Percentiles rank a stretch among this genome's conserved stretches.
Conservation (phyloP, 37 sponge, comb jelly and placozoan genomes). For the Theonella swinhoei region DNA sequence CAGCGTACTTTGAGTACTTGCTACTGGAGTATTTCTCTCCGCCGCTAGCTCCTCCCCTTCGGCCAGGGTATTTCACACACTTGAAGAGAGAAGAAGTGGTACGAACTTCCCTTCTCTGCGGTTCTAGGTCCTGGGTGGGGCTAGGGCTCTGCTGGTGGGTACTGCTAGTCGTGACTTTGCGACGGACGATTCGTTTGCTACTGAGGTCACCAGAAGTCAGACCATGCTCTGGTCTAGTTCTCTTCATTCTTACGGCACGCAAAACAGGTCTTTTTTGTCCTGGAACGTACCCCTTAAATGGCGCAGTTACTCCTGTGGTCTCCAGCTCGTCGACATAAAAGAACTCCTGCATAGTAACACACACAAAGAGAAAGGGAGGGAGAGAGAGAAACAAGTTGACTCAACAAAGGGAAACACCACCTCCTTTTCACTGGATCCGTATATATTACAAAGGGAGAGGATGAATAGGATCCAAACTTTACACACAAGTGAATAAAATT, state of each 20-base stretch:
- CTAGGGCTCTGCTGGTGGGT: background rate
- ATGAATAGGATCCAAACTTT: background rate
- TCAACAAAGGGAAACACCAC: background rate
- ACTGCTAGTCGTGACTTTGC: background rate
- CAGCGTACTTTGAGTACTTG: background rate
- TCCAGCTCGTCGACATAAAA: background rate
- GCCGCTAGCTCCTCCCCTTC: background rate
- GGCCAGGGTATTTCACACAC: background rate
- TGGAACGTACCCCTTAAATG: background rate
- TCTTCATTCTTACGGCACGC: background rate
- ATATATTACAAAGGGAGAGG: background rate
- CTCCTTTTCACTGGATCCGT: background rate
- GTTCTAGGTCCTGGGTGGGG: background rate
- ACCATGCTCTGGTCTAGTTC: background rate
- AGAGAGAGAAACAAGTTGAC: background rate
- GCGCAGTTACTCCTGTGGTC: background rate
- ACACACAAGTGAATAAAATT: background rate
- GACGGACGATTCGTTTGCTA: background rate
- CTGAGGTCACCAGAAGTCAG: background rate
- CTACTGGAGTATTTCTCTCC: background rate
- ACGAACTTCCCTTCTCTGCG: background rate
- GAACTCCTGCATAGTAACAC: background rate
- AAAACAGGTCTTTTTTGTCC: background rate
- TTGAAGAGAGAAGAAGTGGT: background rate
- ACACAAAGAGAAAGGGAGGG: background rate